These are phyloP conservation scores for Tokudaia tokunoshimensis DNA, from an alignment of 2,797 vertebrate species.

Conservation along the genomic window DNA sequence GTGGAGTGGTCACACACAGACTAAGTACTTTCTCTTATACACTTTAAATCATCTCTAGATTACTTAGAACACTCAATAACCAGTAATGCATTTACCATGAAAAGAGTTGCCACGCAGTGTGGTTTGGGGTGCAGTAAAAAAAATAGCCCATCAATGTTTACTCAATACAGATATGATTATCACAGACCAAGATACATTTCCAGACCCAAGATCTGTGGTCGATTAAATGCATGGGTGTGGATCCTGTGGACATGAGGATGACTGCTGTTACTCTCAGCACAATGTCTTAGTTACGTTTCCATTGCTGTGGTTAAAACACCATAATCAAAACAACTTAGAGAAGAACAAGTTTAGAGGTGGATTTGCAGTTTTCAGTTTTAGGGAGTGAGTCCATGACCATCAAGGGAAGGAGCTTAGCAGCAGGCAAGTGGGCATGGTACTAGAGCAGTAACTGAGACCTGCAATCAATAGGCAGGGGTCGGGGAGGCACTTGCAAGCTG, in stretches of 20 bases:
- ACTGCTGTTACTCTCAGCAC: not conserved
- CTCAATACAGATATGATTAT: not conserved
- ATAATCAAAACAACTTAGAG: not conserved
- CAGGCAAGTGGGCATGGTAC: not conserved
- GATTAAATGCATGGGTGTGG: not conserved
- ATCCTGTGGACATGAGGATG: not conserved
- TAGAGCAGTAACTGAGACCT: not conserved
- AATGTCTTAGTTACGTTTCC: not conserved
- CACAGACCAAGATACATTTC: not conserved
- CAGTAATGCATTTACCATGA: not conserved
- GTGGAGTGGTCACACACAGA: not conserved
- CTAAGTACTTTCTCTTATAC: not conserved
- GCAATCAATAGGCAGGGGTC: not conserved
- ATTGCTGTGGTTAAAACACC: not conserved
- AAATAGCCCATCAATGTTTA: not conserved
- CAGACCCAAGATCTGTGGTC: not conserved
- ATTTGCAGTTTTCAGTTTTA: not conserved
- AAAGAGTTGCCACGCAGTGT: not conserved
- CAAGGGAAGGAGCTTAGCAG: not conserved
- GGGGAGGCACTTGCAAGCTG: not conserved
- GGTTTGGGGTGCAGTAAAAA: not conserved
- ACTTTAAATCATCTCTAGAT: not conserved
- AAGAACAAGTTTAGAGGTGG: too few species aligned
- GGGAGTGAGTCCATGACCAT: not conserved
- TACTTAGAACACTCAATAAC: not conserved